Conservation (phyloP, 2,888 invertebrate genomes). For the Lasius platythorax region DNA sequence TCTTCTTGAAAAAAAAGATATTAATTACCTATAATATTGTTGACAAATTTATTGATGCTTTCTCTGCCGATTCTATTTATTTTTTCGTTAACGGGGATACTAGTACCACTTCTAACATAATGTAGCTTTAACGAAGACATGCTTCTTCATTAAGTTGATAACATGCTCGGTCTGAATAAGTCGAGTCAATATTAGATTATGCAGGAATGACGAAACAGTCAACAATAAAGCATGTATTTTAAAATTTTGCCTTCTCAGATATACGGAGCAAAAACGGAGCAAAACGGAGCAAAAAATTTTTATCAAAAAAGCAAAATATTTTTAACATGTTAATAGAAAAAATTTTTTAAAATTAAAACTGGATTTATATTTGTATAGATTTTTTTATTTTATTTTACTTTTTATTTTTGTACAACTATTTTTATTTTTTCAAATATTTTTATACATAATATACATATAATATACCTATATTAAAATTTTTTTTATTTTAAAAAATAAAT, state of each 20-base stretch:
- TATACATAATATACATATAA: background rate
- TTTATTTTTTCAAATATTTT: background rate
- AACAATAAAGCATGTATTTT: background rate
- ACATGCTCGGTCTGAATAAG: background rate
- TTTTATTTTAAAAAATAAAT: background rate
- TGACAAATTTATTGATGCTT: background rate
- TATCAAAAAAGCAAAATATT: background rate
- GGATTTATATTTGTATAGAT: background rate
- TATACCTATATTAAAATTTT: background rate
- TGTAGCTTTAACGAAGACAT: background rate
- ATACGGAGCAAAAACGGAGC: background rate
- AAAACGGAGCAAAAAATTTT: background rate
- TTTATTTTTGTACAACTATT: background rate
- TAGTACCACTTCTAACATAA: background rate
- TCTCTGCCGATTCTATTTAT: background rate
- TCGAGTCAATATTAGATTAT: constrained; percentile 27
- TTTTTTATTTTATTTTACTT: background rate
- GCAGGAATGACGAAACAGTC: background rate
- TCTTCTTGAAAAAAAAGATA: background rate
- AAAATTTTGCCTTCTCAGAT: background rate
- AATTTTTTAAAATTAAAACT: background rate
- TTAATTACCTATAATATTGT: background rate
- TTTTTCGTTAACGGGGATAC: background rate
- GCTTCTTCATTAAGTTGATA: background rate
- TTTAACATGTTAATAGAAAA: background rate